phyloP scores from a whole-genome alignment of 2,888 invertebrate genomes.

The Oscheius sp. region DNA sequence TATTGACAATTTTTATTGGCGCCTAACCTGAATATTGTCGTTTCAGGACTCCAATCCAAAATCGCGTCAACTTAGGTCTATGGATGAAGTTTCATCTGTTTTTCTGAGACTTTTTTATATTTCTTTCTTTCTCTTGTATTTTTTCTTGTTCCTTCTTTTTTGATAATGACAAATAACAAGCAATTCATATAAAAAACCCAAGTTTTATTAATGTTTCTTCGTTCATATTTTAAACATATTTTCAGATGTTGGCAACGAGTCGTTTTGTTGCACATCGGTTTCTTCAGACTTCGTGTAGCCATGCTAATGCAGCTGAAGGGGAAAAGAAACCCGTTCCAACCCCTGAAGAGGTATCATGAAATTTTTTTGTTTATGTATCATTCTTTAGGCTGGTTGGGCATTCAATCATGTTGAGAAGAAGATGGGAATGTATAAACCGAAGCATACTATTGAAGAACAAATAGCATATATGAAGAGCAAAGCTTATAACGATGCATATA shows the following conservation, averaged over 20 bases:
- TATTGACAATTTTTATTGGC: too few relatives aligned
- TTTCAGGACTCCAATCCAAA: too few relatives aligned
- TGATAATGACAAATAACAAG: too few relatives aligned
- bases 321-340: slow-evolving; percentile 16
- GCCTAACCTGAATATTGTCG: too few relatives aligned
- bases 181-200: too few relatives aligned
- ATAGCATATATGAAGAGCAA: slow-evolving; percentile 67
- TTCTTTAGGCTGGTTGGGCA: slow-evolving; percentile 56
- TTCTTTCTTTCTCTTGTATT: too few relatives aligned
- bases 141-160: too few relatives aligned
- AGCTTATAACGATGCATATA: slow-evolving; percentile 65
- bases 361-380: background rate
- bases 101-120: too few relatives aligned
- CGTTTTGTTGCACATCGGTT: slow-evolving; percentile 15
- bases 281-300: slow-evolving; percentile 17
- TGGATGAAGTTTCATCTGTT: too few relatives aligned
- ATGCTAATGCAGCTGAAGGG: background rate
- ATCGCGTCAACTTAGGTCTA: too few relatives aligned
- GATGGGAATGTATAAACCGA: slow-evolving; percentile 66
- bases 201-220: too few relatives aligned
- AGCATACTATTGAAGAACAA: slow-evolving; percentile 65
- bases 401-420: slow-evolving; percentile 66
- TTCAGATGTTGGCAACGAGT: slow-evolving; percentile 18
- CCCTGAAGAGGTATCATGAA: slow-evolving; percentile 17
- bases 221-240: background rate